Base-by-base conservation (phyloP, 1,140 invertebrate genomes). In the Hydropsyche tenuis region DNA sequence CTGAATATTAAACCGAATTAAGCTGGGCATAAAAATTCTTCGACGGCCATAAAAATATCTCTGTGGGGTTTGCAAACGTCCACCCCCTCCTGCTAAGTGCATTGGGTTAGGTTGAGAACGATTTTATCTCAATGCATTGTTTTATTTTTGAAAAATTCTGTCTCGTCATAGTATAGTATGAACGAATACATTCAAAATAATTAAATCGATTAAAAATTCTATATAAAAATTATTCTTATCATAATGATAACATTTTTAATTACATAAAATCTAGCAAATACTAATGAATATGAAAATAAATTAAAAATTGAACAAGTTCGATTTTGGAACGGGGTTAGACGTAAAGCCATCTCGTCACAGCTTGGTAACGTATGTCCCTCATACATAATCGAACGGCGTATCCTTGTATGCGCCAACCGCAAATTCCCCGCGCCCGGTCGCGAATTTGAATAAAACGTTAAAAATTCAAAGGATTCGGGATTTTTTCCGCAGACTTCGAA, bases 21-120 rank as follows among this genome's bases (percentile, higher is more conserved):
- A 74, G 69, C 42, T 46, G 69, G 37, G 73, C 75, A 76, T 77
- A 77, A 77, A 77, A 77, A 77, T 74, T 77, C 75, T 74, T 77
- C 75, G 73, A 23, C 64, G 73, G 51, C 66, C 73, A 73, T 77
- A 77, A 77, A 77, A 77, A 77, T 77, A 77, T 77, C 48, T 77
- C 20, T 46, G 53, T 37, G 63, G 64, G 22, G 20, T 7, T 20
- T 23, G 20, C 45, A 3, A 16, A 68, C 14, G 6, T 48, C 65
- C 20, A 12, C 42, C 7, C 25, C 27, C 9, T 63, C 60, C 14
- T 53, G n/a, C 18, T 1, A 18, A n/a, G n/a, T n/a, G n/a, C n/a
- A n/a, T n/a, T n/a, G n/a, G n/a, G n/a, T n/a, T n/a, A n/a, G n/a
- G n/a, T n/a, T n/a, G n/a, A n/a, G n/a, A n/a, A n/a, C n/a, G n/a